Base-by-base conservation (phyloP, 2,113 vertebrate genomes). In the Thamnophis sirtalis region DNA sequence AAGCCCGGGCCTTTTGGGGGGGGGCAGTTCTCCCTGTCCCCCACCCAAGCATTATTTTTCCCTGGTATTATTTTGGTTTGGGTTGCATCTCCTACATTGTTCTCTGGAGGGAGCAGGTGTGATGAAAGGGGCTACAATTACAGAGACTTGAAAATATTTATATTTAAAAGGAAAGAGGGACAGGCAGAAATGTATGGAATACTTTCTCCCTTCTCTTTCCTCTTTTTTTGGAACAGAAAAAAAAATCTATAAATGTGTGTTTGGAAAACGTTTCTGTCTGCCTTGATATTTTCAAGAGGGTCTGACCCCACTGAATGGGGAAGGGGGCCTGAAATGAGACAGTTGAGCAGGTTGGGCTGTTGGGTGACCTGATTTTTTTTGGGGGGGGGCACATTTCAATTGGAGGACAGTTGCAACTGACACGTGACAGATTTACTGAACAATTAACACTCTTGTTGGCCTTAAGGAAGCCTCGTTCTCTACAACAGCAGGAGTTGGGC, bases 211-310 rank as follows among this genome's bases (percentile, higher is more conserved):
- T 80, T 33, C 33, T 38, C 68, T 80, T 80, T 80, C 73, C 91
- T 60, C 50, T 33, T 96, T 96, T 95, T 56, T 91, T 80, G 22
- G 33, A 56, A 84, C 84, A 80, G 68, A 73, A 58, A 89, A 5
- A 56, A 58, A 60, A 91, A 48, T 93, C 92, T 97, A 97, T 97
- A 97, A 97, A 97, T 80, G 91, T 94, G 95, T 92, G 60, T 97
- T 97, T 96, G 96, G 73, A 97, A 86, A 95, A 80, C 28, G 2
- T 5, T 0, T 4, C 0, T 85, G 22, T 38, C 9, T 9, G 21
- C 85, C 1, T 89, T 87, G n/a, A 50, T 91, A 55, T 22, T 84
- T 80, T 17, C 11, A 28, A 22, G 26, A 50, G 2, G 5, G 48
- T 38, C 48, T n/a, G 0, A 17, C n/a, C 48, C 11, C 19, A 11